phyloP scores from a whole-genome alignment of 2,888 invertebrate genomes.

The Drosophila lacicola region DNA sequence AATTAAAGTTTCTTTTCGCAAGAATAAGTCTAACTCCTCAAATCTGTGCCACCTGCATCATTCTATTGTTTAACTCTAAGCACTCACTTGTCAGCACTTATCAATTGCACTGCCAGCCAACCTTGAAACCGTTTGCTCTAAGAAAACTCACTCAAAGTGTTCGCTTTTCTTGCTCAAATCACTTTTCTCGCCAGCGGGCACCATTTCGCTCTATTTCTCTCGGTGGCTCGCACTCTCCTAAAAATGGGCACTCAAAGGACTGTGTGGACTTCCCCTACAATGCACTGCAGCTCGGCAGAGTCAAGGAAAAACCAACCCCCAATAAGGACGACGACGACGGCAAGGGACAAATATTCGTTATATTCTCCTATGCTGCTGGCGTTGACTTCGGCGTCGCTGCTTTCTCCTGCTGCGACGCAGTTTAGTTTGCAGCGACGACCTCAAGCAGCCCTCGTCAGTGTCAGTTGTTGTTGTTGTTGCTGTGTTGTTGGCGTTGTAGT shows the following conservation, averaged over 20 bases:
- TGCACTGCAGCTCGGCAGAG: constrained; percentile 28
- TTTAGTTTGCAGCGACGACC: constrained; percentile 72
- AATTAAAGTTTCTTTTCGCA: too few relatives aligned
- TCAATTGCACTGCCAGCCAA: constrained; percentile 40
- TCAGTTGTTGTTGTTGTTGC: constrained; percentile 52
- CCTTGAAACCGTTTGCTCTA: constrained; percentile 38
- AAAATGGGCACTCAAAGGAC: constrained; percentile 35
- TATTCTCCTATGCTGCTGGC: constrained; percentile 65
- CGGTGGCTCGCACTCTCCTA: constrained; percentile 14
- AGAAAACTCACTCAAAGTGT: constrained; percentile 45
- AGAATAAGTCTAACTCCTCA: too few relatives aligned
- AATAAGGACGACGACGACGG: constrained; percentile 9
- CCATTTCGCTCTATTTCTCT: neutral
- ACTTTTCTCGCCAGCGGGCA: neutral
- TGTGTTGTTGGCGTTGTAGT: constrained; percentile 22
- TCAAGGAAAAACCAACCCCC: constrained; percentile 66
- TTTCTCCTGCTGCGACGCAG: constrained; percentile 66
- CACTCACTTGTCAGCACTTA: constrained; percentile 19
- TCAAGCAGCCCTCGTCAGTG: constrained; percentile 64
- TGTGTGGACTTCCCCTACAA: constrained; percentile 34
- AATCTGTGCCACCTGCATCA: neutral
- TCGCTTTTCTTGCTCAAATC: constrained; percentile 28
- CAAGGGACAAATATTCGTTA: constrained; percentile 43
- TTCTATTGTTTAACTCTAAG: neutral
- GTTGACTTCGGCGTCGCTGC: constrained; percentile 46